Percentiles rank a stretch among this genome's conserved stretches.
These are phyloP conservation scores for Chlamydotis undulata DNA, from an alignment of 2,113 vertebrate species.

Conservation along the genomic window DNA sequence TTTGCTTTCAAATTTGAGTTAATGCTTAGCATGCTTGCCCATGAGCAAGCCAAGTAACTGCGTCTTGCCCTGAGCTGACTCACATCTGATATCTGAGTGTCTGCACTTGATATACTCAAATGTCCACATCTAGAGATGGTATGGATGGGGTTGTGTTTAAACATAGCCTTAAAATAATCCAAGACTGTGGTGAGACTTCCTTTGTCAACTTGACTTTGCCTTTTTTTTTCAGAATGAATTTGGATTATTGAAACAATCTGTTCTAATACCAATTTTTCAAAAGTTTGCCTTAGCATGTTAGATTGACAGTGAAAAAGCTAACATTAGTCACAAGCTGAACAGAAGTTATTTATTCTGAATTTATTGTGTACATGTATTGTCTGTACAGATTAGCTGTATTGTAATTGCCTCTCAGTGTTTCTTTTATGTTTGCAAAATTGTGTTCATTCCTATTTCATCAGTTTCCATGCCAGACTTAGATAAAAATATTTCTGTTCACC, in stretches of 20 bases:
- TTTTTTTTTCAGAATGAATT: not conserved
- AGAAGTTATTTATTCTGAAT: slow-evolving; percentile 12
- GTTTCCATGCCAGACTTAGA: not conserved
- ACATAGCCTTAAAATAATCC: not conserved
- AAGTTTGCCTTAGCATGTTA: not conserved
- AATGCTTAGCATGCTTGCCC: not conserved
- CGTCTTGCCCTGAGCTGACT: fast-evolving
- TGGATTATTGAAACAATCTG: not conserved
- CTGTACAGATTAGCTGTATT: not conserved
- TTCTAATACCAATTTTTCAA: not conserved
- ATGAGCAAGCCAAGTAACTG: not conserved
- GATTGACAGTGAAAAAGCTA: not conserved
- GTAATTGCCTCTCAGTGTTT: not conserved
- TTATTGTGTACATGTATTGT: not conserved
- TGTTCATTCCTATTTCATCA: not conserved
- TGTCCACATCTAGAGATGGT: not conserved
- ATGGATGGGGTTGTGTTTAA: not conserved
- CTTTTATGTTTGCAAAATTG: not conserved
- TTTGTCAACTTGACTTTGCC: not conserved
- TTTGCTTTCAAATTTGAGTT: not conserved
- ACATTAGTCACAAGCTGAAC: not conserved
- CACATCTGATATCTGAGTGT: fast-evolving
- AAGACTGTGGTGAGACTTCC: not conserved
- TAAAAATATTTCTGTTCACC: not conserved
- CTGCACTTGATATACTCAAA: not conserved